phyloP scores from a whole-genome alignment of 2,113 vertebrate species.

The Ranitomeya variabilis region DNA sequence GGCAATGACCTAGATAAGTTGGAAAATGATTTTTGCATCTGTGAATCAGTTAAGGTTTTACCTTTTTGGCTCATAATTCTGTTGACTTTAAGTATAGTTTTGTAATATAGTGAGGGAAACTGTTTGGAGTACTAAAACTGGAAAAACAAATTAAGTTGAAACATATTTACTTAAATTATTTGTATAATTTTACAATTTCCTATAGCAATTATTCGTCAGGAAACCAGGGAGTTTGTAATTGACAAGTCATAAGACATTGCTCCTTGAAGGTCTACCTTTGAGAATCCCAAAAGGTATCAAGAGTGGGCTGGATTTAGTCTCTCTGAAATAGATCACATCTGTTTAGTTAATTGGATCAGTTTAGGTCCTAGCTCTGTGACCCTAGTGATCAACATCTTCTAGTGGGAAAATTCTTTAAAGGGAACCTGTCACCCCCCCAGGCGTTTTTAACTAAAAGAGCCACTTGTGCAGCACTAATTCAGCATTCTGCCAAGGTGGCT shows the following conservation, averaged over 20 bases:
- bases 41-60: neutral
- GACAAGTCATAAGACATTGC: neutral
- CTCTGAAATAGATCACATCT: no score
- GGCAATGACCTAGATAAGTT: neutral
- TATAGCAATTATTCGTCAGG: neutral
- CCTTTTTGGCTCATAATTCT: neutral
- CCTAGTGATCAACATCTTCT: neutral
- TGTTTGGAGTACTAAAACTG: neutral
- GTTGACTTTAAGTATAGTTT: neutral
- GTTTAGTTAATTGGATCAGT: no score
- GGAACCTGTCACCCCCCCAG: no score
- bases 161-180: neutral
- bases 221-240: neutral
- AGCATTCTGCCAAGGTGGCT: no score
- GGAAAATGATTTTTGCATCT: slow-evolving; percentile 2
- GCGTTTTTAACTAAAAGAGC: no score
- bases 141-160: neutral
- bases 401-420: neutral
- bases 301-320: neutral
- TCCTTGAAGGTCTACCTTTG: neutral
- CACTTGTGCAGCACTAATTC: no score
- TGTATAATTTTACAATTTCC: neutral
- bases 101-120: neutral
- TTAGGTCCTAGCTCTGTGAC: neutral
- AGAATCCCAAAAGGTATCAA: neutral